Conservation (phyloP, 2,888 invertebrate species). For the Drosophila greeni region DNA sequence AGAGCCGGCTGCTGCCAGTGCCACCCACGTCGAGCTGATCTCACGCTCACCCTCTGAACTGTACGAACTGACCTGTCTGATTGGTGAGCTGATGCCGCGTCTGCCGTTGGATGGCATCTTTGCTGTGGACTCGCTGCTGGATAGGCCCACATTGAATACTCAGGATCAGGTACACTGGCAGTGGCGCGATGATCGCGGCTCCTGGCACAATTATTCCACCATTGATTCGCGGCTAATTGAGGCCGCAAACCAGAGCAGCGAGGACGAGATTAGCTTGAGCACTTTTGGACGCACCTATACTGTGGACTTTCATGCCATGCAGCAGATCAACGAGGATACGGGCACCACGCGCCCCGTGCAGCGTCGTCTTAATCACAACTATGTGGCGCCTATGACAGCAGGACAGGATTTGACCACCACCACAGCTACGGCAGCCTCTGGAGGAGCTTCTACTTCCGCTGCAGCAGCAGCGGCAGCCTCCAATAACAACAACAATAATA, state of each 20-base stretch:
- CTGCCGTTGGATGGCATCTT: constrained; percentile 97
- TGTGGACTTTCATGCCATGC: constrained; percentile 97
- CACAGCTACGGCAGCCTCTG: constrained; percentile 50
- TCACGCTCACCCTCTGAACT: constrained; percentile 96
- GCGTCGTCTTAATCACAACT: constrained; percentile 85
- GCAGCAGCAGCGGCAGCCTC: constrained; percentile 46
- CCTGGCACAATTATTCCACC: constrained; percentile 95
- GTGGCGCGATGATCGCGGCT: constrained; percentile 96
- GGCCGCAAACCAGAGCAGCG: constrained; percentile 94
- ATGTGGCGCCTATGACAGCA: constrained; percentile 70
- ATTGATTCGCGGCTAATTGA: constrained; percentile 97
- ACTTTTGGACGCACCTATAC: constrained; percentile 96
- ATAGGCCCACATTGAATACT: constrained; percentile 84
- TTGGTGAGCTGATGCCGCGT: constrained; percentile 98
- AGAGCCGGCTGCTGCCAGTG: constrained; percentile 79
- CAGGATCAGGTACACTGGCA: constrained; percentile 95
- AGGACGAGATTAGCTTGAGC: constrained; percentile 96
- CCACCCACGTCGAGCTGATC: constrained; percentile 87
- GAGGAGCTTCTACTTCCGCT: constrained; percentile 57
- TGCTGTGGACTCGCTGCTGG: constrained; percentile 92
- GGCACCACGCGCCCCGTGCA: constrained; percentile 96
- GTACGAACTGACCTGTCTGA: constrained; percentile 97
- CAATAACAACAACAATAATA: constrained; percentile 27
- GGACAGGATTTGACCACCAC: constrained; percentile 73
- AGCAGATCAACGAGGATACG: constrained; percentile 98